Evolutionary conservation across 2,888 invertebrate species (phyloP).

Genomic region (Cosmorhoe ocellata): DNA sequence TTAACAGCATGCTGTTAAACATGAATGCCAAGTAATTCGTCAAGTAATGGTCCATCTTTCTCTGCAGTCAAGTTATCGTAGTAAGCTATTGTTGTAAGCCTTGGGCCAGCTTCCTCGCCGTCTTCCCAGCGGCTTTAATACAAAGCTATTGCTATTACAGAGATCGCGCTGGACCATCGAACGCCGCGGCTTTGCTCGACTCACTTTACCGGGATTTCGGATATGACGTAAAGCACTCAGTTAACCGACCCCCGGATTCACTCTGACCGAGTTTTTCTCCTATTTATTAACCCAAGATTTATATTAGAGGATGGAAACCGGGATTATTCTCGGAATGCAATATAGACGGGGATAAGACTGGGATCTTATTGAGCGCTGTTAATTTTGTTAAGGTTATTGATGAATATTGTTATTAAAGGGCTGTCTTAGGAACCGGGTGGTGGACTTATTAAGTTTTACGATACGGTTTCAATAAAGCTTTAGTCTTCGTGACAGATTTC

Average conservation of each 20-base stretch:
- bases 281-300: slow-evolving; percentile 77
- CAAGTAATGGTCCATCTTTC: too few relatives aligned
- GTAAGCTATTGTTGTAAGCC: slow-evolving; percentile 24
- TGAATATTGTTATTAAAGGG: slow-evolving; percentile 39
- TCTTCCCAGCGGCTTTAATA: slow-evolving; percentile 77
- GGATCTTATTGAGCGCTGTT: slow-evolving; percentile 53
- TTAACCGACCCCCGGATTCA: slow-evolving; percentile 57
- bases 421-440: slow-evolving; percentile 20
- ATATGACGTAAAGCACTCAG: slow-evolving; percentile 82
- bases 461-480: slow-evolving; percentile 25
- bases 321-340: slow-evolving; percentile 67
- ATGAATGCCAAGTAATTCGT: too few relatives aligned
- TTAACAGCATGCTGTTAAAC: too few relatives aligned
- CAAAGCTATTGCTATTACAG: slow-evolving; percentile 82
- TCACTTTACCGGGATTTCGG: slow-evolving; percentile 81
- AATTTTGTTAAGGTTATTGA: slow-evolving; percentile 45
- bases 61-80: too few relatives aligned
- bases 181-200: slow-evolving; percentile 74
- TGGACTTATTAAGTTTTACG: slow-evolving; percentile 33
- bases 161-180: slow-evolving; percentile 79
- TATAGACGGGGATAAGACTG: slow-evolving; percentile 44
- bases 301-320: slow-evolving; percentile 62
- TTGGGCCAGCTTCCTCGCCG: slow-evolving; percentile 69
- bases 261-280: slow-evolving; percentile 76
- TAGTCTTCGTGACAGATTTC: slow-evolving; percentile 13